Conservation (phyloP, 2,888 invertebrate genomes). For the Drosophila kuntzei region DNA sequence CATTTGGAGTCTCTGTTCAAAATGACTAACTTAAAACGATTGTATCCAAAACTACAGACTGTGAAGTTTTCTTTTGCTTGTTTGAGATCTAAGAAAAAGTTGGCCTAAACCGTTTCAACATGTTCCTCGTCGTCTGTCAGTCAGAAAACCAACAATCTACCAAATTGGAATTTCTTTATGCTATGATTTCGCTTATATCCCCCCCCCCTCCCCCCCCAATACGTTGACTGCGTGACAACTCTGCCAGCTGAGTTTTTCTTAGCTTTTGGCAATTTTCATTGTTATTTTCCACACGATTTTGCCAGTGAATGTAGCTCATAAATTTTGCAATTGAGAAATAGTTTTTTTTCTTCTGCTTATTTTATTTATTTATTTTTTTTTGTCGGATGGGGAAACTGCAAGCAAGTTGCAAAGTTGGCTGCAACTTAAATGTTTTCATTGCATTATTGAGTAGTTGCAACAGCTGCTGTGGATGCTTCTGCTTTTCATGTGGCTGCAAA, state of each 20-base stretch:
- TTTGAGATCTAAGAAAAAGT: conserved; percentile 26
- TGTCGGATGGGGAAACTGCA: conserved; percentile 23
- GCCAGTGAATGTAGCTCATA: conserved; percentile 70
- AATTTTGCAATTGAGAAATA: conserved; percentile 72
- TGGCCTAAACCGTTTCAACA: conserved; percentile 25
- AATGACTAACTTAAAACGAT: conserved; percentile 29
- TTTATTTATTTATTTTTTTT: conserved; percentile 11
- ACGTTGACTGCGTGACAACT: conserved; percentile 42
- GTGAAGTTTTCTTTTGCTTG: conserved; percentile 4
- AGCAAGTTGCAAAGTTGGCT: conserved; percentile 51
- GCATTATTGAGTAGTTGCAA: conserved; percentile 72
- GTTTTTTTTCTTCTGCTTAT: conserved; percentile 11
- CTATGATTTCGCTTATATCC: neutral
- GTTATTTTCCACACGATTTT: conserved; percentile 74
- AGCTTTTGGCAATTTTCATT: conserved; percentile 65
- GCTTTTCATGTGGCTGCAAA: conserved; percentile 34
- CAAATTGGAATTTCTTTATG: conserved; percentile 44
- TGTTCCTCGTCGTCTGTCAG: conserved; percentile 14
- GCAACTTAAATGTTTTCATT: conserved; percentile 74
- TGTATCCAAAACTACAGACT: conserved; percentile 12
- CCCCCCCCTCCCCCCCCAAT: conserved; percentile 16
- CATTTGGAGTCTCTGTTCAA: conserved; percentile 1
- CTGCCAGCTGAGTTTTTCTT: conserved; percentile 29
- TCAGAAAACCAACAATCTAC: conserved; percentile 44
- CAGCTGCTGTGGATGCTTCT: conserved; percentile 37